phyloP scores from a whole-genome alignment of 2,113 vertebrate species.

The Antennarius striatus region DNA sequence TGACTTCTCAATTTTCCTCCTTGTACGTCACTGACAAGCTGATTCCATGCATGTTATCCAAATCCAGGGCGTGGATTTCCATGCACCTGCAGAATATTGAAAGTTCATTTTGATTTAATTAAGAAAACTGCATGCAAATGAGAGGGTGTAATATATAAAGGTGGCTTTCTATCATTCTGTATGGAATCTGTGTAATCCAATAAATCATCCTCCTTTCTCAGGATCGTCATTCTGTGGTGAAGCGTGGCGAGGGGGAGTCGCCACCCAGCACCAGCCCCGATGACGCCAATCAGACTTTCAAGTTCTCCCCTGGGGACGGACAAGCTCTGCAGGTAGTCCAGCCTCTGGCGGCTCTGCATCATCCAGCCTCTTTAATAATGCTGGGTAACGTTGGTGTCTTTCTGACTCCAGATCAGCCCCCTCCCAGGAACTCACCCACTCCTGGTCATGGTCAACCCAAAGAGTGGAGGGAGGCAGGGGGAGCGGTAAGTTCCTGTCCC shows the following conservation, averaged over 20 bases:
- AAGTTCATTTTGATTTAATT: neutral
- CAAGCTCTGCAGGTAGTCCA: conserved; percentile 83
- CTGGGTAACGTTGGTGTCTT: neutral
- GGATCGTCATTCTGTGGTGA: conserved; percentile 78
- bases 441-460: conserved; percentile 93
- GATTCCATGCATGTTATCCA: neutral
- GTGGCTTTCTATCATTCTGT: too few species aligned
- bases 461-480: conserved; percentile 93
- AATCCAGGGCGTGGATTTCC: too few species aligned
- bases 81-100: neutral
- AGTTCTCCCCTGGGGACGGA: conserved; percentile 82
- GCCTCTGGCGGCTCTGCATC: neutral
- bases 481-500: conserved; percentile 80
- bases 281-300: conserved; percentile 82
- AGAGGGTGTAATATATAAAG: too few species aligned
- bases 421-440: conserved; percentile 89
- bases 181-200: neutral
- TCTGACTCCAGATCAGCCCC: conserved; percentile 84
- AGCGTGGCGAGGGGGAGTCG: conserved; percentile 81
- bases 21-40: neutral
- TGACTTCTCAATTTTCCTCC: conserved; percentile 23
- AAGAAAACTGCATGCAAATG: too few species aligned
- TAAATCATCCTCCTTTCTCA: conserved; percentile 20
- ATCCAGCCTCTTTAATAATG: too few species aligned
- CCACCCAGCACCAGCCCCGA: conserved; percentile 83